Evolutionary conservation across 2,888 invertebrate genomes (phyloP), one percentile per base, ranked within the genome.

Genomic region (Xylophagus ater): DNA sequence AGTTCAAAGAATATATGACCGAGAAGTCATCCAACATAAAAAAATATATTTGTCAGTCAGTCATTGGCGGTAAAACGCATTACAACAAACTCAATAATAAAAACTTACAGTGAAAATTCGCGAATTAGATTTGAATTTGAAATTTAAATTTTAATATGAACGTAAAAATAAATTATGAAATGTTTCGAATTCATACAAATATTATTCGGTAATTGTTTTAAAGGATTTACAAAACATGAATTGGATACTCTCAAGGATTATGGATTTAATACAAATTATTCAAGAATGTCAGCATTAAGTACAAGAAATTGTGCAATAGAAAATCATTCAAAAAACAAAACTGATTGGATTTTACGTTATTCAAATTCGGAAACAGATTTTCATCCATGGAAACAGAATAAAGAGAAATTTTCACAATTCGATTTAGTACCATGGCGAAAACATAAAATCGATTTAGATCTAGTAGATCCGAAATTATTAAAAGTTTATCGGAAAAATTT

Each of bases 391-490:
- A 39, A 44, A 35, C 47, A 49, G 12, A 20, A 34, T 25, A 31
- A 25, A 12, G 40, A 41, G 37, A 58, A 60, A 44, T 60, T 60
- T 45, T 52, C 54, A 9, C 56, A 62, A 35, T 63, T 63, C 36
- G 63, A 62, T 51, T 47, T 63, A 37, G 61, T 63, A 34, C 63
- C 63, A 33, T 63, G 63, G 64, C 56, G 63, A 4, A 29, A 41
- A 10, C 40, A 43, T 49, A 43, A 57, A 33, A 54, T 51, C 15
- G 51, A 51, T 20, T 43, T 57, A 30, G 58, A 61, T 40, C 47
- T 60, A 12, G 45, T 51, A 43, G 56, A 55, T 36, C 51, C 52
- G 7, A 41, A 44, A 3, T 38, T 46, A 4, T 20, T 38, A 6
- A 40, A 37, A 15, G 17, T 33, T n/a, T 15, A 48, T 18, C 28